Percentiles rank a stretch among this genome's conserved stretches.
These are phyloP conservation scores for Perca flavescens DNA, from an alignment of 2,113 vertebrate species.

Conservation along the genomic window DNA sequence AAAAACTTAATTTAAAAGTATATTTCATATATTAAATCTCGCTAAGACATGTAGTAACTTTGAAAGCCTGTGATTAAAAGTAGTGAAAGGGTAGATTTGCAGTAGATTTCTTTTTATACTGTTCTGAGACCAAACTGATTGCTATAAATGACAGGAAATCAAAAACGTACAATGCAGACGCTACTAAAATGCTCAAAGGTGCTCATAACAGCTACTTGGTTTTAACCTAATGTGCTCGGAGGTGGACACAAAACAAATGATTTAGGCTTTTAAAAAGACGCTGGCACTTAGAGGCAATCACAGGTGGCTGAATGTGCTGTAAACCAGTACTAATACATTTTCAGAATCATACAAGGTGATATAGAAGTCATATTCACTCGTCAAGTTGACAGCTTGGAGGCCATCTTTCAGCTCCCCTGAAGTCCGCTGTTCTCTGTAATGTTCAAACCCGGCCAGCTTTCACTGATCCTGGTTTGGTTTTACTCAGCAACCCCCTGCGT, in stretches of 20 bases:
- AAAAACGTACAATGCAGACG: not conserved
- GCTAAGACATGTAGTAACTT: not conserved
- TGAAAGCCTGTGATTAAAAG: not conserved
- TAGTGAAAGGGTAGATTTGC: not conserved
- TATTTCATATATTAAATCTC: not conserved
- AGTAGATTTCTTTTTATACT: not conserved
- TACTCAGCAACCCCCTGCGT: constrained; percentile 4
- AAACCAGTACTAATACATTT: not conserved
- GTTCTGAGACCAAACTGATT: not conserved
- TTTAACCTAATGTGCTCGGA: not conserved
- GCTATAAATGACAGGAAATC: not conserved
- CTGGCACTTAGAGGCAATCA: not conserved
- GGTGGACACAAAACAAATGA: not conserved
- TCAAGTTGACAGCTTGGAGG: not conserved
- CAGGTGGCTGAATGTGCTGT: not conserved
- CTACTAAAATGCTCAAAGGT: not conserved
- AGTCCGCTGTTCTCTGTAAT: not conserved
- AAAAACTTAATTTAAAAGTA: not conserved
- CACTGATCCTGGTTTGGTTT: not conserved
- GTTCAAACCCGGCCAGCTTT: constrained; percentile 14
- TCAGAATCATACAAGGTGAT: constrained; percentile 11
- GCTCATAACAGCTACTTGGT: not conserved
- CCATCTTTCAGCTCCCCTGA: constrained; percentile 1
- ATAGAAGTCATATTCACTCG: constrained; percentile 18
- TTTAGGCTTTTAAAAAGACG: not conserved